Base-by-base conservation (phyloP, 2,888 invertebrate genomes). In the Adelphocoris suturalis region DNA sequence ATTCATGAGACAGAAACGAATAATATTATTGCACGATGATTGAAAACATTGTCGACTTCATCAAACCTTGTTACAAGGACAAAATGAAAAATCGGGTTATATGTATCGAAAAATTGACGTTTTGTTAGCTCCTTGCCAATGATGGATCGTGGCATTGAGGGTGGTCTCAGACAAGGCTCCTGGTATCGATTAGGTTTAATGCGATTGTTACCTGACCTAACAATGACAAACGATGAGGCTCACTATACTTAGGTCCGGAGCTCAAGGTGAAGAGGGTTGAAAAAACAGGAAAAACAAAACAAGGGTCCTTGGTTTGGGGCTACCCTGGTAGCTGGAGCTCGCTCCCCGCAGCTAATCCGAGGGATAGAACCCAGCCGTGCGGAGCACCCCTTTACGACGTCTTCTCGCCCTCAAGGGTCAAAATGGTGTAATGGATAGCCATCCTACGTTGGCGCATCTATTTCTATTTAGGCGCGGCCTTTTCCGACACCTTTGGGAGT, bases 381-480 rank as follows among this genome's bases (percentile, higher is more conserved):
- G 82, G 82, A 52, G 52, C 27, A 52, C 52, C 27, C 48, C 23
- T 48, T 48, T 47, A 19, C 46, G 80, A 80, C 80, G 46, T 80
- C 28, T 28, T 7, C 82, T 27, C 19, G 47, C 52, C 52, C 27
- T 52, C n/a, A 52, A 68, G 82, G 82, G 82, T 82, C 82, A 52
- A 82, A 82, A 47, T 27, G 48, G 4, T 23, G 27, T 52, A 82
- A 82, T 82, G 47, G 82, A 82, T 82, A 52, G 52, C 82, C 11
- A 52, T 48, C 48, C 48, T 52, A 82, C 82, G 82, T 82, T 82
- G 52, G 82, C 52, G 82, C 82, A 82, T 82, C 82, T 82, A 82
- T 82, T 82, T 82, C 52, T 82, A 82, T 82, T 82, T 82, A 52
- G 82, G 82, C 82, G 82, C 68, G 68, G 23, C 68, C 68, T 68